These are phyloP conservation scores for Sinonovacula constricta DNA, from an alignment of 1,140 invertebrate species.

Conservation along the genomic window DNA sequence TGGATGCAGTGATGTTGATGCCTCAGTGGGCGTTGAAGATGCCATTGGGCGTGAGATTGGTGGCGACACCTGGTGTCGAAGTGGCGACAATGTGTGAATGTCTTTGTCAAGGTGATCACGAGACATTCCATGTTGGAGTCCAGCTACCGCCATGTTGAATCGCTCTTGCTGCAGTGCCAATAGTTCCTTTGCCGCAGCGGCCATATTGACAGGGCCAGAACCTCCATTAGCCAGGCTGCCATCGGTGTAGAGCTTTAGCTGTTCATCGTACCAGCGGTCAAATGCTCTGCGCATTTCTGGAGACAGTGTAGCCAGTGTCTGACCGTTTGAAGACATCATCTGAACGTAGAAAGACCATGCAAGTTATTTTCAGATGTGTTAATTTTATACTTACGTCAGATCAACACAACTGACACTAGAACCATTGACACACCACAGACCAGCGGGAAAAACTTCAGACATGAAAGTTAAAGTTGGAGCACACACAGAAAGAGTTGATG, in stretches of 20 bases:
- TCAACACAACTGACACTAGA: too few species aligned
- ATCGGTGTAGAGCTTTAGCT: conserved; percentile 59
- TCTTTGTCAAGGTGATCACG: neutral
- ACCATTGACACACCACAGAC: too few species aligned
- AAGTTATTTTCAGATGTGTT: too few species aligned
- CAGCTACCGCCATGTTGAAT: conserved; percentile 22
- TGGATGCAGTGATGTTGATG: conserved; percentile 24
- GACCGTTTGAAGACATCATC: conserved; percentile 66
- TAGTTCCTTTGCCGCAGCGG: conserved; percentile 38
- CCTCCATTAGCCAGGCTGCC: neutral
- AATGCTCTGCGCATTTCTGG: conserved; percentile 76
- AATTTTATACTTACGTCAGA: too few species aligned
- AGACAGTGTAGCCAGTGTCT: conserved; percentile 67
- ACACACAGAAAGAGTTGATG: too few species aligned
- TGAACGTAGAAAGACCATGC: too few species aligned
- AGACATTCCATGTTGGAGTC: neutral
- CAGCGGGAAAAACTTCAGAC: too few species aligned
- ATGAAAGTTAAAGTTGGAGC: too few species aligned
- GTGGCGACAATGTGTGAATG: neutral
- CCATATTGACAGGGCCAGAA: conserved; percentile 1
- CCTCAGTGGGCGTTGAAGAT: conserved; percentile 42
- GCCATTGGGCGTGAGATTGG: conserved; percentile 42
- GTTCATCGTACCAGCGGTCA: conserved; percentile 78
- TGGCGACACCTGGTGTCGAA: conserved; percentile 36
- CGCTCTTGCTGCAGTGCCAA: conserved; percentile 32